phyloP scores from a whole-genome alignment of 2,113 vertebrate species.

The Apteryx mantelli region DNA sequence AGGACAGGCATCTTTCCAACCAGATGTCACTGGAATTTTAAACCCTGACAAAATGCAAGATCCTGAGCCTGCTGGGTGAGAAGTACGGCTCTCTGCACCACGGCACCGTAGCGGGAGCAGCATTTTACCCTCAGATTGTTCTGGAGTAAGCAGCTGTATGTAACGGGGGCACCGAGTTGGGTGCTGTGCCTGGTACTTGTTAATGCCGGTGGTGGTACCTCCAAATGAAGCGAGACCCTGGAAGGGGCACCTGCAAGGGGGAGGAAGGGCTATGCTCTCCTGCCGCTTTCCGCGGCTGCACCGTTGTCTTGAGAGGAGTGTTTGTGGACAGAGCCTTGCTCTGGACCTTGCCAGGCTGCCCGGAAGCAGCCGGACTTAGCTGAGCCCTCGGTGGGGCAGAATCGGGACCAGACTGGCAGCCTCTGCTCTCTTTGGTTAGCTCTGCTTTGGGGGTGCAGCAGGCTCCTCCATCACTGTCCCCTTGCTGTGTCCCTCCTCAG shows the following conservation, averaged over 20 bases:
- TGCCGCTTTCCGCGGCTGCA: not conserved
- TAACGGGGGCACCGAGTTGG: not conserved
- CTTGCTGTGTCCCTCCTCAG: not conserved
- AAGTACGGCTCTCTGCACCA: not conserved
- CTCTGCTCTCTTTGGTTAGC: accelerated
- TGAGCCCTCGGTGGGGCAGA: accelerated
- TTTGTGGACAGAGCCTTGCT: not conserved
- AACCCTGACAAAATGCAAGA: not conserved
- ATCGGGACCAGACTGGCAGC: accelerated
- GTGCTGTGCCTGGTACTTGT: not conserved
- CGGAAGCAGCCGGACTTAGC: not conserved
- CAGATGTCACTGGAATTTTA: not conserved
- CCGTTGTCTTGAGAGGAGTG: not conserved
- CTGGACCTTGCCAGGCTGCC: not conserved
- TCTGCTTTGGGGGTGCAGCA: not conserved
- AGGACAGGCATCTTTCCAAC: not conserved
- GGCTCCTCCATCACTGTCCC: not conserved
- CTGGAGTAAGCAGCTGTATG: not conserved
- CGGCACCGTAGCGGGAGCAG: not conserved
- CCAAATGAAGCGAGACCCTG: not conserved
- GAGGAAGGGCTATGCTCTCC: not conserved
- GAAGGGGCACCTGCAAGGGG: not conserved
- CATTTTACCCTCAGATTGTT: not conserved
- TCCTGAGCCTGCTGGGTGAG: not conserved
- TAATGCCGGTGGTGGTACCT: not conserved